A percentile compares a stretch with the other conserved stretches of the same genome.
phyloP scores from a whole-genome alignment of 2,797 vertebrate species.

The Neoniphon sammara region DNA sequence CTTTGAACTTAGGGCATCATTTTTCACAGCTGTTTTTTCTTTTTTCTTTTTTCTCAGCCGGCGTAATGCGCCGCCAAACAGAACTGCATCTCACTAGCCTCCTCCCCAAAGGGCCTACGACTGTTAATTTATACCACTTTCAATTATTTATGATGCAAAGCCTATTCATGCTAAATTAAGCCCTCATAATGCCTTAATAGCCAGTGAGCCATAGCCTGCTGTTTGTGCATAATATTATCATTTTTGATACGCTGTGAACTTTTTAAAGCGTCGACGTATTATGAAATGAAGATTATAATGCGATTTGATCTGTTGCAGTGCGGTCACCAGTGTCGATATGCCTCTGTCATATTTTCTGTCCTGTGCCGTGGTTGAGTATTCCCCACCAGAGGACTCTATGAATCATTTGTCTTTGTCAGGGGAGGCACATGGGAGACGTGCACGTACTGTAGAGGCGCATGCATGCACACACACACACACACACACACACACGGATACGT shows the following conservation, averaged over 20 bases:
- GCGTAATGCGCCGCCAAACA: slow-evolving; percentile 67
- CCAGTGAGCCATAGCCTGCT: slow-evolving; percentile 51
- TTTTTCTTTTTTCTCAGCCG: slow-evolving; percentile 37
- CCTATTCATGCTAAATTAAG: slow-evolving; percentile 77
- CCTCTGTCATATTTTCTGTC: slow-evolving; percentile 15
- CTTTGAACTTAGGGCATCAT: slow-evolving; percentile 86
- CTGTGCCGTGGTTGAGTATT: background rate
- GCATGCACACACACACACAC: slow-evolving; percentile 15
- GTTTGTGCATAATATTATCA: slow-evolving; percentile 51
- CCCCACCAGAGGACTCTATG: slow-evolving; percentile 27
- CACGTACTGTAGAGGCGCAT: too few species aligned
- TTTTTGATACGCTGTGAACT: slow-evolving; percentile 39
- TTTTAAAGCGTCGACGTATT: slow-evolving; percentile 48
- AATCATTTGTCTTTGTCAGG: slow-evolving; percentile 54
- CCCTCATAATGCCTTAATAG: slow-evolving; percentile 76
- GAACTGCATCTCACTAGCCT: slow-evolving; percentile 43
- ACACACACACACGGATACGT: slow-evolving; percentile 16
- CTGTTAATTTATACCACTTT: slow-evolving; percentile 79
- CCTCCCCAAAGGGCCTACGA: slow-evolving; percentile 51
- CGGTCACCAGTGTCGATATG: slow-evolving; percentile 14
- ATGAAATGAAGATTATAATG: slow-evolving; percentile 39
- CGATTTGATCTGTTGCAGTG: slow-evolving; percentile 25
- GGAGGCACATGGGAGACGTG: slow-evolving; percentile 11
- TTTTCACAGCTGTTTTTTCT: slow-evolving; percentile 74
- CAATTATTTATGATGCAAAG: slow-evolving; percentile 80